Evolutionary conservation across 2,113 vertebrate genomes (phyloP).

Genomic region (Oncorhynchus tshawytscha): DNA sequence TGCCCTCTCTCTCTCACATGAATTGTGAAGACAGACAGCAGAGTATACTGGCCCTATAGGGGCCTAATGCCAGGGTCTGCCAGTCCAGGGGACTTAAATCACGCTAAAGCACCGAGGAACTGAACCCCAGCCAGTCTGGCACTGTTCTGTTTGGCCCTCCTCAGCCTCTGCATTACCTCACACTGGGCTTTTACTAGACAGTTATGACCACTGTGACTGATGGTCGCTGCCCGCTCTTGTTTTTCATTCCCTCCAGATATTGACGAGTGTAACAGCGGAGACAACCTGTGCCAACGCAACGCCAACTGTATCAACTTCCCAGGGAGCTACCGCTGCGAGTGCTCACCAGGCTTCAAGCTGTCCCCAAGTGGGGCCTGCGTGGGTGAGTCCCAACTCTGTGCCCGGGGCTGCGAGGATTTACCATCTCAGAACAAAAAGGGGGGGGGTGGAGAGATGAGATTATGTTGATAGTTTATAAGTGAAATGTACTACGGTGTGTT

Average conservation of each 20-base stretch:
- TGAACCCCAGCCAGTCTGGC: constrained; percentile 33
- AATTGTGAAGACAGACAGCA: constrained; percentile 44
- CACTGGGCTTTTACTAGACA: constrained; percentile 30
- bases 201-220: constrained; percentile 52
- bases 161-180: constrained; percentile 28
- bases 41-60: constrained; percentile 24
- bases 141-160: constrained; percentile 23
- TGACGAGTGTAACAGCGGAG: constrained; percentile 86
- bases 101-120: constrained; percentile 18
- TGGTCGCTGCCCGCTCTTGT: constrained; percentile 23
- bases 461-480: neutral
- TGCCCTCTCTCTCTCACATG: constrained; percentile 19
- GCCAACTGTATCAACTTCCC: constrained; percentile 90
- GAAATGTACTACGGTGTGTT: neutral
- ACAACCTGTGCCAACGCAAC: constrained; percentile 87
- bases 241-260: constrained; percentile 72
- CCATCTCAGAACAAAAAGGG: neutral
- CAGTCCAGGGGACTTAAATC: constrained; percentile 35
- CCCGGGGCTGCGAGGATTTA: neutral
- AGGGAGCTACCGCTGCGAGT: constrained; percentile 88
- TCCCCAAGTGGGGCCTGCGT: constrained; percentile 86
- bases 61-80: constrained; percentile 12
- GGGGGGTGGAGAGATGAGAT: neutral
- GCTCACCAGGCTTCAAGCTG: constrained; percentile 84
- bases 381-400: constrained; percentile 75